Evolutionary conservation across 2,797 vertebrate species (phyloP).

Genomic region (Odontamblyopus rebecca): DNA sequence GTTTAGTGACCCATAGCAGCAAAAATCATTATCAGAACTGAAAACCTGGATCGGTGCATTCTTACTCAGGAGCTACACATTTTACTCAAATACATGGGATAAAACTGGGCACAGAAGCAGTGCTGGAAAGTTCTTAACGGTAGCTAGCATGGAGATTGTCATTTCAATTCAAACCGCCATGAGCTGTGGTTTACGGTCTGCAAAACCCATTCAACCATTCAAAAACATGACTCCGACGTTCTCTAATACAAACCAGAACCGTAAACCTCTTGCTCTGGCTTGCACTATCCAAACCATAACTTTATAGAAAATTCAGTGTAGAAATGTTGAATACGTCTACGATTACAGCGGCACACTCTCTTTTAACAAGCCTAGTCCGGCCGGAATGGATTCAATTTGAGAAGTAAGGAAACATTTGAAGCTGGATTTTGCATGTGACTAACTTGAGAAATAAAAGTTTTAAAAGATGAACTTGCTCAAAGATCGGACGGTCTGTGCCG

Average conservation of each 20-base stretch:
- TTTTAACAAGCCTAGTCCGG: conserved; percentile 40
- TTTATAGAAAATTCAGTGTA: conserved; percentile 18
- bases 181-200: conserved; percentile 19
- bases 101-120: background rate
- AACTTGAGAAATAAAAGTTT: background rate
- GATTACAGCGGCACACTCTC: conserved; percentile 38
- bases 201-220: conserved; percentile 21
- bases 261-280: conserved; percentile 14
- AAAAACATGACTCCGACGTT: conserved; percentile 21
- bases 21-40: no score
- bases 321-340: conserved; percentile 9
- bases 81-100: no score
- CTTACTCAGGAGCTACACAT: no score
- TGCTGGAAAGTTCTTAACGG: conserved; percentile 34
- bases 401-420: conserved; percentile 61
- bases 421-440: conserved; percentile 28
- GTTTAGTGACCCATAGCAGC: no score
- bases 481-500: background rate
- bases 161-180: conserved; percentile 42
- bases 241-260: conserved; percentile 31
- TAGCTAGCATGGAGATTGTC: conserved; percentile 21
- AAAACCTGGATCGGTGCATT: no score
- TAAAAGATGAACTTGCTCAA: background rate
- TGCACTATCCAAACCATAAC: conserved; percentile 28
- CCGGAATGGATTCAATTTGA: conserved; percentile 53